These are phyloP conservation scores for Bovichtus variegatus DNA, from an alignment of 2,797 vertebrate genomes.

Conservation along the genomic window DNA sequence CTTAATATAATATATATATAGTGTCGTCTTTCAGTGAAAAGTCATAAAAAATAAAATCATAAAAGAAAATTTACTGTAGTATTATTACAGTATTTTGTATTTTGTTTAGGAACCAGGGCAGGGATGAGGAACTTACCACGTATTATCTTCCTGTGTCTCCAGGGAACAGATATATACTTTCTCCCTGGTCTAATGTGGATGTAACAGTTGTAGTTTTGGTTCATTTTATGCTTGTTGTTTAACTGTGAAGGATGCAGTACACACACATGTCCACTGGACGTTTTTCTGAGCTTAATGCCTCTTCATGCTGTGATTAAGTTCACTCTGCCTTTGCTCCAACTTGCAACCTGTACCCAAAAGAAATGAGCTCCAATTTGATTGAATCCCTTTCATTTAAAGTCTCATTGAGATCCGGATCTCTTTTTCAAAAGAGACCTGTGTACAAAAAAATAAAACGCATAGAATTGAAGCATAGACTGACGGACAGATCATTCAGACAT, in stretches of 20 bases:
- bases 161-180: neutral
- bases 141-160: neutral
- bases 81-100: too few relatives aligned
- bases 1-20: slow-evolving; percentile 39
- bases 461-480: too few relatives aligned
- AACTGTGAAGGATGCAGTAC: neutral
- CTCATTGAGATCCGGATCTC: too few relatives aligned
- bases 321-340: neutral
- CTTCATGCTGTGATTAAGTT: neutral
- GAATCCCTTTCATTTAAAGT: too few relatives aligned
- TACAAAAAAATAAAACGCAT: too few relatives aligned
- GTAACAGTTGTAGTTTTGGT: neutral
- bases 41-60: neutral
- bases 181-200: neutral
- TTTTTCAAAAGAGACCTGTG: too few relatives aligned
- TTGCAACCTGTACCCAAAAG: too few relatives aligned
- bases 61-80: neutral
- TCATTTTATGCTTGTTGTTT: neutral
- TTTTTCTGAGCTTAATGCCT: neutral
- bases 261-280: neutral
- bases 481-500: too few relatives aligned
- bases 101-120: neutral
- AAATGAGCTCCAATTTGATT: neutral
- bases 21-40: neutral
- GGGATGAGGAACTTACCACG: neutral